Evolutionary conservation across 2,888 invertebrate species (phyloP), one percentile per base, ranked within the genome.

Genomic region (Lasioglossum lativentre): DNA sequence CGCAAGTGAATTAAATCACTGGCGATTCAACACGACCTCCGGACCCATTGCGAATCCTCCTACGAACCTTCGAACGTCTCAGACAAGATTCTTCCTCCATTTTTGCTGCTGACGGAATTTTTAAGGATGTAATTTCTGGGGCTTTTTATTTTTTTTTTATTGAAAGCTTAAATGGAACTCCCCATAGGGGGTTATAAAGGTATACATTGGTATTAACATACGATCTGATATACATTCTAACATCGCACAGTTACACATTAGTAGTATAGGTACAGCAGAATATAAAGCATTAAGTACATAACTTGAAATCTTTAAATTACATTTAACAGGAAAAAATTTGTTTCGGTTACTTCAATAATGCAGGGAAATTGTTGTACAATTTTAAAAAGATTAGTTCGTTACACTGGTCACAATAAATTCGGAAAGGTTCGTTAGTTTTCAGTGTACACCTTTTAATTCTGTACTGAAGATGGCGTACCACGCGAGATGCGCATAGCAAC

Each of bases 1-100:
- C 70, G 72, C 42, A 75, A 74, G 42, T 59, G 82, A 88, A 90
- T 86, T 85, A 78, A 82, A 84, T 71, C 66, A 63, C 45, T 75
- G 68, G 71, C 38, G 47, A 77, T 23, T 77, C 63, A 30, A 42
- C 66, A 2, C 12, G 40, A 73, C 66, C 73, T 78, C 59, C 10
- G 3, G 30, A 19, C 16, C 66, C 66, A 73, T 66, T 72, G 78
- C 72, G 78, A 82, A 52, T 52, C 52, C 63, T 78, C 52, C 14
- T 47, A 40, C 4, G 14, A 23, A 40, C 63, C 52, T 56, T 82
- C 68, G 19, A 68, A 38, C 23, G 52, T 27, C 38, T 30, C 12
- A 23, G 0, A 23, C 45, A 12, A 38, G 47, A 38, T 34, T 59
- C 4, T 47, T 38, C 23, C 16, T 40, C 10, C 38, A 12, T 12